Base-by-base conservation (phyloP, 2,113 vertebrate genomes). In the Sceloporus undulatus region DNA sequence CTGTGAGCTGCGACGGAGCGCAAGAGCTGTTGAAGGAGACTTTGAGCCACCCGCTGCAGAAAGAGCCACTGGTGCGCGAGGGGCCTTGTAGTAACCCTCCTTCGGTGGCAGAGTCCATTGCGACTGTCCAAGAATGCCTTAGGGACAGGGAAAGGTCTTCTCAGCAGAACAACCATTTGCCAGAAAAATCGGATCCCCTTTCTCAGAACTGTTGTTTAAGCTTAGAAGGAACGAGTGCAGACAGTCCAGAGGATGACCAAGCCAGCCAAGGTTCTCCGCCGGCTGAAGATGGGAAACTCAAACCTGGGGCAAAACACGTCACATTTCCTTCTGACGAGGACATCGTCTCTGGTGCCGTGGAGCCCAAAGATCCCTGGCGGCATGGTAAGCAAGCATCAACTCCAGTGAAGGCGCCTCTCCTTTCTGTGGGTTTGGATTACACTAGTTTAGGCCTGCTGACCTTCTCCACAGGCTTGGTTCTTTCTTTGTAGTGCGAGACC, bases 321-420 rank as follows among this genome's bases (percentile, higher is more conserved):
- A 98, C 98, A 0, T 99, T 99, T 93, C 98, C 98, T 0, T 97
- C 96, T 0, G 98, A 98, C 62, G 98, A 98, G 91, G 97, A 98
- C 89, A 98, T 99, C 40, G 97, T 98, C 29, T 99, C 98, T 38
- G 98, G 98, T 90, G 98, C 98, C 0, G 98, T 99, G 95, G 98
- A 99, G 91, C 98, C 98, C 27, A 99, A 98, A 94, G 98, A 99
- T 89, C 98, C 98, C 16, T 99, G 98, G 98, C 98, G 98, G 95
- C 98, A 99, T 40, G 98, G 98, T 99, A 97, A 97, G 87, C 42
- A 19, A n/a, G 18, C 2, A 8, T 9, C 48, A 11, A 1, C 16
- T n/a, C 38, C 59, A 48, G 21, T 62, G 14, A 16, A 82, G 7
- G 48, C 9, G 16, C 16, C 25, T 19, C 29, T 27, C 13, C 21